phyloP scores from a whole-genome alignment of 2,888 invertebrate species.

The Eristalis arbustorum region DNA sequence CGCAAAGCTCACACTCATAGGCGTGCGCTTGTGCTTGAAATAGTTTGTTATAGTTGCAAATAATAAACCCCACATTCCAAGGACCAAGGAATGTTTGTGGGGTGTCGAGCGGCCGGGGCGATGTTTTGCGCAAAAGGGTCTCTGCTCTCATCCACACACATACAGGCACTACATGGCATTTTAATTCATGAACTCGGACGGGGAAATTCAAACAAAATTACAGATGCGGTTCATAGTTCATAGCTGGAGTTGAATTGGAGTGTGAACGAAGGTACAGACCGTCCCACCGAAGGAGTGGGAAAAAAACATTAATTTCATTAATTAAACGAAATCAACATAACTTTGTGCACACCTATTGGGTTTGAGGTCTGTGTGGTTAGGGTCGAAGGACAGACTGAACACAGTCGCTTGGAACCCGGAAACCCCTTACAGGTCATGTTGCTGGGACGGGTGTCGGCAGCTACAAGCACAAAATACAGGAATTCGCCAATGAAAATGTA shows the following conservation, averaged over 20 bases:
- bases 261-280: background rate
- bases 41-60: conserved; percentile 41
- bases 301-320: conserved; percentile 10
- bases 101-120: background rate
- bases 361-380: background rate
- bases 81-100: background rate
- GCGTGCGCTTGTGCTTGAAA: conserved; percentile 12
- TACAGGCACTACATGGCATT: background rate
- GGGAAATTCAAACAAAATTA: conserved; percentile 40
- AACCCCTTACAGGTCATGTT: background rate
- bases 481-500: background rate
- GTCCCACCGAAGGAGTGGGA: background rate
- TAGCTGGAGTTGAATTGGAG: conserved; percentile 21
- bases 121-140: conserved; percentile 3
- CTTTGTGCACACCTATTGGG: background rate
- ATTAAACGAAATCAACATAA: conserved; percentile 1
- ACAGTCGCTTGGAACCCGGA: background rate
- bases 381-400: background rate
- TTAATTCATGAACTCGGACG: conserved; percentile 35
- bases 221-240: conserved; percentile 25
- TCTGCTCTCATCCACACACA: background rate
- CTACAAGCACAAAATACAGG: background rate
- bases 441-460: background rate
- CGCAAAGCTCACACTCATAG: background rate
- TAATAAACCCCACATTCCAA: conserved; percentile 43